Conservation (phyloP, 2,797 vertebrate genomes). For the Poecilia picta region DNA sequence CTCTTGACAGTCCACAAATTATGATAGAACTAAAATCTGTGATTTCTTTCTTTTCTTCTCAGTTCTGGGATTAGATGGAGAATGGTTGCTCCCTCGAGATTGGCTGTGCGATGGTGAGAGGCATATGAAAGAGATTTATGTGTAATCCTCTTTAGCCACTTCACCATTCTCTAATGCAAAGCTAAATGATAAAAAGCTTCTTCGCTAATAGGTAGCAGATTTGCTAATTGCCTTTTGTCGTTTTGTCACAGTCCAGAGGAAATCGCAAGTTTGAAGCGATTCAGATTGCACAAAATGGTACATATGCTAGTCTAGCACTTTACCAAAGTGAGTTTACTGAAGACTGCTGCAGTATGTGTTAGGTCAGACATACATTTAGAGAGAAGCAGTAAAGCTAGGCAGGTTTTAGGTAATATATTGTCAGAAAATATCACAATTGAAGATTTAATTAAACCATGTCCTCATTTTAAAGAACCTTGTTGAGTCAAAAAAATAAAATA, state of each 20-base stretch:
- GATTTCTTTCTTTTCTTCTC: constrained; percentile 44
- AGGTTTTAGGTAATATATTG: too few species aligned
- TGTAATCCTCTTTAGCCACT: constrained; percentile 72
- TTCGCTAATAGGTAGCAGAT: constrained; percentile 29
- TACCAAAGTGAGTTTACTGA: not conserved
- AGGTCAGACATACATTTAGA: not conserved
- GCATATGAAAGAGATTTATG: constrained; percentile 64
- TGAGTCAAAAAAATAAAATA: too few species aligned
- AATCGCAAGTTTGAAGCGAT: not conserved
- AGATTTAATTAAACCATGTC: too few species aligned
- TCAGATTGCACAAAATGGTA: not conserved
- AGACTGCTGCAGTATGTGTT: not conserved
- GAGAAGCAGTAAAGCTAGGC: not conserved
- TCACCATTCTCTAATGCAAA: constrained; percentile 46
- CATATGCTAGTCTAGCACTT: not conserved
- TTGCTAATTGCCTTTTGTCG: constrained; percentile 23
- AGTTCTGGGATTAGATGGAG: constrained; percentile 62
- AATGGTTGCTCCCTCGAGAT: constrained; percentile 65
- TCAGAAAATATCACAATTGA: not conserved
- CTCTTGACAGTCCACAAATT: constrained; percentile 54
- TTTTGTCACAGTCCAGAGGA: not conserved
- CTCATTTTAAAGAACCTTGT: too few species aligned
- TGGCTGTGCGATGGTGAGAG: constrained; percentile 54
- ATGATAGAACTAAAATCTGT: constrained; percentile 57
- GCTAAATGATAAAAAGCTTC: constrained; percentile 47